phyloP scores from a whole-genome alignment of 64 coral and sea anemone species.

The Stichodactyla helianthus region DNA sequence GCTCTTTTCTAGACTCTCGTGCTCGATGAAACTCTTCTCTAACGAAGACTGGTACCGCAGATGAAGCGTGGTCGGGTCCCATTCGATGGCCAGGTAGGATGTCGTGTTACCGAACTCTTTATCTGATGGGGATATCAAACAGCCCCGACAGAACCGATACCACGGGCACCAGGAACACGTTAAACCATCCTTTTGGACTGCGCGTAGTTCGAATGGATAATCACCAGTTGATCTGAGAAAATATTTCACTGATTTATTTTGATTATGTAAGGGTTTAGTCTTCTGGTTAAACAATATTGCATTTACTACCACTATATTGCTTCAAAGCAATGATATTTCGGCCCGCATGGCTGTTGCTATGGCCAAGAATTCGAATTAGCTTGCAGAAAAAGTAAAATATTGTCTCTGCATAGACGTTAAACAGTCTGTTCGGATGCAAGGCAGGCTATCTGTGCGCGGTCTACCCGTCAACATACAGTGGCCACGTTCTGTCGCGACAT shows the following conservation, averaged over 20 bases:
- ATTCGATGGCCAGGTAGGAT: conserved; percentile 87
- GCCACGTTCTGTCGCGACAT: too few species aligned
- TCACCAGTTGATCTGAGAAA: conserved; percentile 30
- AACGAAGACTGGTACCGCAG: conserved; percentile 89
- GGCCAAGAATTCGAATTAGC: too few species aligned
- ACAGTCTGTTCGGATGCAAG: too few species aligned
- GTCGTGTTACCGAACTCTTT: conserved; percentile 81
- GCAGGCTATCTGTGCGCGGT: too few species aligned
- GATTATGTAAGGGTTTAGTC: too few species aligned
- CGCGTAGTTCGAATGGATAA: conserved; percentile 88
- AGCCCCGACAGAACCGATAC: conserved; percentile 96
- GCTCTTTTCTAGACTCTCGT: conserved; percentile 85
- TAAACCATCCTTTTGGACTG: conserved; percentile 86
- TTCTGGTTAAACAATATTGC: too few species aligned
- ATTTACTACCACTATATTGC: too few species aligned
- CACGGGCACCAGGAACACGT: conserved; percentile 91
- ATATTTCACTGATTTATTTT: neutral
- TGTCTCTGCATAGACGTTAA: too few species aligned
- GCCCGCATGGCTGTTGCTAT: too few species aligned
- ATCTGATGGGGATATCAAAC: conserved; percentile 64
- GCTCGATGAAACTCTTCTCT: conserved; percentile 81
- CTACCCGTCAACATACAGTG: too few species aligned
- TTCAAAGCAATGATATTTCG: too few species aligned
- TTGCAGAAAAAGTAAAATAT: too few species aligned
- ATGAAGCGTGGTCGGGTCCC: conserved; percentile 95